Evolutionary conservation across 2,113 vertebrate genomes (phyloP).

Genomic region (Mormoops blainvillei): DNA sequence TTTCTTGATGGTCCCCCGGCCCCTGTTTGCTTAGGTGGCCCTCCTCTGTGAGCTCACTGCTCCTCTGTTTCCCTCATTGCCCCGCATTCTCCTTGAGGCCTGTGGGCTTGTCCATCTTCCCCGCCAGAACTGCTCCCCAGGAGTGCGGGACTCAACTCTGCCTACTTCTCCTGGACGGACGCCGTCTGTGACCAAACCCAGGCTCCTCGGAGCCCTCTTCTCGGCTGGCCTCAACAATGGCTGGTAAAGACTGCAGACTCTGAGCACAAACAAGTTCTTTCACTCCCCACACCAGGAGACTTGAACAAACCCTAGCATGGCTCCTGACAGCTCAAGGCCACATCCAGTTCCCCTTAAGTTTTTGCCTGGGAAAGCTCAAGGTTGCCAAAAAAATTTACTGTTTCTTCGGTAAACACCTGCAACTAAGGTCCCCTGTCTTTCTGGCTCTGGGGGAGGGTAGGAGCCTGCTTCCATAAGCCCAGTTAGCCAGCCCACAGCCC

Average conservation of each 20-base stretch:
- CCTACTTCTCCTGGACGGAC: background rate
- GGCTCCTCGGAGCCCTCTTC: background rate
- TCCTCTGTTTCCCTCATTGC: background rate
- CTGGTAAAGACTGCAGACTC: background rate
- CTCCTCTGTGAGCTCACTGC: background rate
- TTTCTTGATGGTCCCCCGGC: no score
- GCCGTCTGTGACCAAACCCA: background rate
- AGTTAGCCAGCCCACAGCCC: background rate
- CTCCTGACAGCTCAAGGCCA: background rate
- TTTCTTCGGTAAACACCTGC: background rate
- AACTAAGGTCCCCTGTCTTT: background rate
- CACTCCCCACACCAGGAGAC: background rate
- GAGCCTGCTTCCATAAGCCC: background rate
- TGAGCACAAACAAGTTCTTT: background rate
- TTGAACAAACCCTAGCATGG: background rate
- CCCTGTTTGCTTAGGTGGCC: background rate
- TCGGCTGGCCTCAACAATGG: background rate
- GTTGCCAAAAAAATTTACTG: background rate
- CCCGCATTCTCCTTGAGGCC: background rate
- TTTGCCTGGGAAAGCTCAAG: background rate
- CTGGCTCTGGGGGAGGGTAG: background rate
- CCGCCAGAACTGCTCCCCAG: fast-evolving
- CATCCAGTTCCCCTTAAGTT: background rate
- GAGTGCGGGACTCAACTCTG: fast-evolving
- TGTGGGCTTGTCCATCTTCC: background rate